A percentile compares a stretch with the other conserved stretches of the same genome.
Evolutionary conservation across 2,888 invertebrate genomes (phyloP).

Genomic region (Zonitis immaculata): DNA sequence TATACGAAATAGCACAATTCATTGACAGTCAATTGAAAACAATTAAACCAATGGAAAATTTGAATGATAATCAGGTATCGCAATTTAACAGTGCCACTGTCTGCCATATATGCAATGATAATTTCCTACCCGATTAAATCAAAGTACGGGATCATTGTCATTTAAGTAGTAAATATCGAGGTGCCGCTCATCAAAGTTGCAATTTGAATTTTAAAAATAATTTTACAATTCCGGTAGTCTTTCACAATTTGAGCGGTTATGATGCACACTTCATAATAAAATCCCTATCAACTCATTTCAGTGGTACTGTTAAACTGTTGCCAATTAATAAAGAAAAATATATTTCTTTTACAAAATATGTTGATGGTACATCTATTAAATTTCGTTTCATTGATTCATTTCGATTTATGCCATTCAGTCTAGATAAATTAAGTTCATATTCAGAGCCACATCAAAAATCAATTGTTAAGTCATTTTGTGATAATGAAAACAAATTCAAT

Average conservation of each 20-base stretch:
- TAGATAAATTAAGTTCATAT: slow-evolving; percentile 30
- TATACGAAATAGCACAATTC: slow-evolving; percentile 16
- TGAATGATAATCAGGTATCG: slow-evolving; percentile 11
- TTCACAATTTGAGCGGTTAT: slow-evolving; percentile 36
- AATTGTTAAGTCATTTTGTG: slow-evolving; percentile 6
- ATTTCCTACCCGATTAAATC: slow-evolving; percentile 16
- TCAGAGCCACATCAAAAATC: slow-evolving; percentile 12
- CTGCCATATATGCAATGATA: slow-evolving; percentile 28
- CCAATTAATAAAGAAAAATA: slow-evolving; percentile 37
- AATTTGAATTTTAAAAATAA: slow-evolving; percentile 34
- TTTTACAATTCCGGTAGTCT: slow-evolving; percentile 32
- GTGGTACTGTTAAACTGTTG: slow-evolving; percentile 26
- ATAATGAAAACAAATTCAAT: slow-evolving; percentile 8
- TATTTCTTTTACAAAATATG: slow-evolving; percentile 32
- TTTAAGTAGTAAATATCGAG: slow-evolving; percentile 30
- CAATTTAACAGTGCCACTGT: slow-evolving; percentile 4
- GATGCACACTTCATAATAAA: slow-evolving; percentile 35
- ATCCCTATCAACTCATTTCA: slow-evolving; percentile 21
- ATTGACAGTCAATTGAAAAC: slow-evolving; percentile 15
- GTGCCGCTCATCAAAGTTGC: slow-evolving; percentile 29
- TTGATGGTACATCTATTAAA: slow-evolving; percentile 14
- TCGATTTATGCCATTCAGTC: slow-evolving; percentile 32
- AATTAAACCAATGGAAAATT: slow-evolving; percentile 15
- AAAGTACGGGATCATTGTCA: slow-evolving; percentile 33
- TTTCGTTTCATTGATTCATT: slow-evolving; percentile 31